Percentiles rank a stretch among this genome's conserved stretches.
These are phyloP conservation scores for Tamandua tetradactyla DNA, from an alignment of 2,797 vertebrate genomes.

Conservation along the genomic window DNA sequence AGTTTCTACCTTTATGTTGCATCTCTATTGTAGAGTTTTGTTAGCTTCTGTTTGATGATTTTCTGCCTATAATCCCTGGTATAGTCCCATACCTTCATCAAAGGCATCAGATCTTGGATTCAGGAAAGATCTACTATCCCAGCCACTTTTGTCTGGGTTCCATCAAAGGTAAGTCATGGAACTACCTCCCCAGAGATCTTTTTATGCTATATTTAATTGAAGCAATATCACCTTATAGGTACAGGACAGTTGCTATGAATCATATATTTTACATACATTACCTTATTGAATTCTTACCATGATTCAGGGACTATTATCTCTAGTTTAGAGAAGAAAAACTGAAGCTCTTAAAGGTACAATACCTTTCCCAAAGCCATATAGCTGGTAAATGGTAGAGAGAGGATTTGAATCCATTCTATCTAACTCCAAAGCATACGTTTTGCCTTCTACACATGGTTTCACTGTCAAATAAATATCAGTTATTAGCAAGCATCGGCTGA, in stretches of 20 bases:
- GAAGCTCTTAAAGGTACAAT: neutral
- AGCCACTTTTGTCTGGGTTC: too few relatives aligned
- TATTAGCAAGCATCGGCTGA: neutral
- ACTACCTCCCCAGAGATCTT: too few relatives aligned
- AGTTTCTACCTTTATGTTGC: neutral
- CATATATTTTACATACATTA: too few relatives aligned
- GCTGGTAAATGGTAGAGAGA: neutral
- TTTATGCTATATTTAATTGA: too few relatives aligned
- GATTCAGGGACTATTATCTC: neutral
- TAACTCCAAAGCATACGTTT: neutral
- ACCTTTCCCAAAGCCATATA: neutral
- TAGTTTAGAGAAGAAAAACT: neutral
- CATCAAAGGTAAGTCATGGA: too few relatives aligned
- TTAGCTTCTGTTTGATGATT: too few relatives aligned
- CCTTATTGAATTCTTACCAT: neutral
- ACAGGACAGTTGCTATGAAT: too few relatives aligned
- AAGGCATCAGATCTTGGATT: too few relatives aligned
- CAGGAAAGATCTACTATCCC: too few relatives aligned
- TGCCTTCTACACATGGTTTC: neutral
- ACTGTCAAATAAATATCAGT: neutral
- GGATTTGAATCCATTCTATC: neutral
- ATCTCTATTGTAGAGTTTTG: neutral
- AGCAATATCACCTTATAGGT: too few relatives aligned
- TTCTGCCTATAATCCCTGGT: too few relatives aligned
- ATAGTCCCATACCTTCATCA: too few relatives aligned